phyloP scores from a whole-genome alignment of 2,888 invertebrate genomes.

The Pheosia tremula region DNA sequence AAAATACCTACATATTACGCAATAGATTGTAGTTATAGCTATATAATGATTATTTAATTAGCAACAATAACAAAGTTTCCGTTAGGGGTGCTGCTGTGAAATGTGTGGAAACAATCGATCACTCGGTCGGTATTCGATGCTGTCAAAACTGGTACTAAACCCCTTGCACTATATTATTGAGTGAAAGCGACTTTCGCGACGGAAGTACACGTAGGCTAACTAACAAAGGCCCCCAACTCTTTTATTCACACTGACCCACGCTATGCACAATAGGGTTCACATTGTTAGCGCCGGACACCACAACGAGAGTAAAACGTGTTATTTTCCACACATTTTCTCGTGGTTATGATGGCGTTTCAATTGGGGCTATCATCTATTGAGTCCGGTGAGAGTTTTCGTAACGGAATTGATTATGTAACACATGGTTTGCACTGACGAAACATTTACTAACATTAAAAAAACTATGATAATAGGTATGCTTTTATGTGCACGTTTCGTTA shows the following conservation, averaged over 20 bases:
- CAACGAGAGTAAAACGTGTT: not conserved
- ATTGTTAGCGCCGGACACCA: conserved; percentile 4
- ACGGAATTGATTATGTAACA: not conserved
- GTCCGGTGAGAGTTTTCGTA: not conserved
- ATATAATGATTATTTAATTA: not conserved
- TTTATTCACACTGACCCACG: conserved; percentile 58
- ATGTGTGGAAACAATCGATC: too few species aligned
- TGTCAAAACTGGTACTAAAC: conserved; percentile 5
- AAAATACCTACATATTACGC: not conserved
- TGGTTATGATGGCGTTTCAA: not conserved
- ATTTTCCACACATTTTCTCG: conserved; percentile 6
- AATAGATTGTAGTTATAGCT: too few species aligned
- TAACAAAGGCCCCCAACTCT: conserved; percentile 56
- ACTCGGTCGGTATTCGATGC: too few species aligned
- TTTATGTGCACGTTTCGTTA: too few species aligned
- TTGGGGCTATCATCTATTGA: not conserved
- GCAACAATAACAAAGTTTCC: too few species aligned
- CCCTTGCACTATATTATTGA: conserved; percentile 59
- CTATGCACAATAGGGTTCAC: conserved; percentile 23
- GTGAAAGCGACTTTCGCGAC: conserved; percentile 74
- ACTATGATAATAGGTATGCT: too few species aligned
- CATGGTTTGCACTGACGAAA: too few species aligned
- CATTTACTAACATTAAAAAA: too few species aligned
- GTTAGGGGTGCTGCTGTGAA: too few species aligned
- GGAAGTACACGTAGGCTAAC: conserved; percentile 47